phyloP scores from a whole-genome alignment of 2,888 invertebrate genomes.

The Andrena bicolor region DNA sequence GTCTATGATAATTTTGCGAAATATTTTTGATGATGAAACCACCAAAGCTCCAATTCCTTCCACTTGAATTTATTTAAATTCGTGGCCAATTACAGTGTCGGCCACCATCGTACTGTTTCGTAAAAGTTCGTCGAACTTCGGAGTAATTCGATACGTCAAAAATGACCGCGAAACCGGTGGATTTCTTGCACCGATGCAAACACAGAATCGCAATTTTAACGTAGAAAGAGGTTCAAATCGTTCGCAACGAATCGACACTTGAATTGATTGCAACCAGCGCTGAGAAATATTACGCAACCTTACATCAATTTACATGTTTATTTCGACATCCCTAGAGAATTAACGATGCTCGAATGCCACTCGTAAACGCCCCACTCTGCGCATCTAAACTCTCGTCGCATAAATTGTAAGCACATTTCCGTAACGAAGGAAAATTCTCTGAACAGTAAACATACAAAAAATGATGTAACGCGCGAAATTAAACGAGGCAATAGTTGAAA shows the following conservation, averaged over 20 bases:
- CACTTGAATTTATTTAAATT: background rate
- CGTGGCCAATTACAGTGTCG: background rate
- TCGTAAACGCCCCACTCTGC: background rate
- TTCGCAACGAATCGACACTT: background rate
- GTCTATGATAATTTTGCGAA: background rate
- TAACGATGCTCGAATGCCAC: background rate
- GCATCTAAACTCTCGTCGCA: background rate
- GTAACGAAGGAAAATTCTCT: background rate
- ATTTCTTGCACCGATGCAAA: background rate
- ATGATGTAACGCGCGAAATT: background rate
- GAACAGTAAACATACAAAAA: background rate
- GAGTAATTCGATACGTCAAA: constrained; percentile 38
- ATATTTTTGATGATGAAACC: background rate
- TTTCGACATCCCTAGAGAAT: background rate
- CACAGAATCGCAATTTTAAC: background rate
- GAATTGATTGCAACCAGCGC: background rate
- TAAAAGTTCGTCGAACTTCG: constrained; percentile 45
- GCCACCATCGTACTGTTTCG: constrained; percentile 26
- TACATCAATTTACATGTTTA: background rate
- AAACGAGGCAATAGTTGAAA: background rate
- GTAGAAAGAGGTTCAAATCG: background rate
- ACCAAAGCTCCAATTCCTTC: background rate
- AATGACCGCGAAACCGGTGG: constrained; percentile 55
- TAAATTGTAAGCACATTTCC: background rate
- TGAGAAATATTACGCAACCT: background rate